Evolutionary conservation across 2,797 vertebrate species (phyloP).

Genomic region (Synaphobranchus kaupii): DNA sequence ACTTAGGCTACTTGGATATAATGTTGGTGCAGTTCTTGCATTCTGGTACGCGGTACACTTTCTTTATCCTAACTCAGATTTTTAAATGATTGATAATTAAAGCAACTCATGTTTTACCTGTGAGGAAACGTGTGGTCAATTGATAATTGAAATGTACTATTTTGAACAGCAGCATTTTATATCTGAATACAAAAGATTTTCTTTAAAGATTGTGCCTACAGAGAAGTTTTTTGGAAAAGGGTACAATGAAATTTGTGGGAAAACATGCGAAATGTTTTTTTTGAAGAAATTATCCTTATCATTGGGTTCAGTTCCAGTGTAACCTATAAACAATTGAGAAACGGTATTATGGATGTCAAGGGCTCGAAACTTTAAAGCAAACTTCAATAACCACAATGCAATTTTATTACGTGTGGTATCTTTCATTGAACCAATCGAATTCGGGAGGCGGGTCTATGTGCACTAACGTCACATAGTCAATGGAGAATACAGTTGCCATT

Average conservation of each 20-base stretch:
- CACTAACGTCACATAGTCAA: constrained; percentile 38
- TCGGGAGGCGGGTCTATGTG: background rate
- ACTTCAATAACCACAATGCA: constrained; percentile 40
- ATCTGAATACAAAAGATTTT: background rate
- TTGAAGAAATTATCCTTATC: no score
- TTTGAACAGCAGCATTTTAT: background rate
- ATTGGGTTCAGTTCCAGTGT: background rate
- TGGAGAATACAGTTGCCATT: background rate
- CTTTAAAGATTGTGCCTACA: background rate
- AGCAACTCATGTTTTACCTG: background rate
- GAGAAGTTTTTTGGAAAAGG: background rate
- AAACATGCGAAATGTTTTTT: background rate
- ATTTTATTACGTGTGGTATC: background rate
- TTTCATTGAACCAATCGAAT: background rate
- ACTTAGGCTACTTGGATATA: background rate
- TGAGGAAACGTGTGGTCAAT: background rate
- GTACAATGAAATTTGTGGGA: background rate
- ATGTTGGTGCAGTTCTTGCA: background rate
- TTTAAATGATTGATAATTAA: no score
- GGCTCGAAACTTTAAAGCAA: background rate
- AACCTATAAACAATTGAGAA: background rate
- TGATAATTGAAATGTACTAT: background rate
- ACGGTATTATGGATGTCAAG: background rate
- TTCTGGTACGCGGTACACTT: no score
- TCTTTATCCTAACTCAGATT: no score